Base-by-base conservation (phyloP, 1,140 invertebrate genomes). In the Reticulitermes speratus region DNA sequence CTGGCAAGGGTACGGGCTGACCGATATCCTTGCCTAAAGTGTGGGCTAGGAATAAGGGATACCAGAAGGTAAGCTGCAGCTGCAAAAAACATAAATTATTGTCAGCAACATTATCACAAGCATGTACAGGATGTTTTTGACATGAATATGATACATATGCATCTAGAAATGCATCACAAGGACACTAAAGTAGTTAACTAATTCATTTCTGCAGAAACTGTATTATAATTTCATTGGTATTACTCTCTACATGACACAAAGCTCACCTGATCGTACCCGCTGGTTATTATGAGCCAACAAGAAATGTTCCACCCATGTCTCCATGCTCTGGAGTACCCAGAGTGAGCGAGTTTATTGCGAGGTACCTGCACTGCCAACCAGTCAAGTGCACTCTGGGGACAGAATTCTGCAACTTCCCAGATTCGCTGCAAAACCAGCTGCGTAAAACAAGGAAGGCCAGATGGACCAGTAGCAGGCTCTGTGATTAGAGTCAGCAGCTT, bases 391-490 rank as follows among this genome's bases (percentile, higher is more conserved):
- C 96, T 96, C 90, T 97, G 96, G 8, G 97, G 97, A 88, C 97
- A 97, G 87, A 95, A 95, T 89, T 98, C 96, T 9, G 96, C 96
- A 2, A 96, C 96, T 90, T 98, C 97, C 96, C 97, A 98, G 83
- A 98, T 96, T 30, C 96, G 94, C 84, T 95, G 94, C 84, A 98
- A 91, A 86, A 98, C 96, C 52, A 98, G 92, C 89, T 97, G 96
- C 0, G 97, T 97, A 91, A 98, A 98, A 89, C 96, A 96, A 0
- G 97, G 97, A 89, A 97, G 91, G 1, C 96, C 97, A 45, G 95
- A 94, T 0, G 95, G 94, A 23, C 94, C 95, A 30, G 87, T 88
- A 21, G 87, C 87, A 87, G 95, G 94, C 90, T 97, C 96, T 21
- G 95, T 96, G 84, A 97, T 90, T 87, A 97, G 89, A 2, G 96